phyloP scores from a whole-genome alignment of 2,113 vertebrate species.

The Poecile atricapillus region DNA sequence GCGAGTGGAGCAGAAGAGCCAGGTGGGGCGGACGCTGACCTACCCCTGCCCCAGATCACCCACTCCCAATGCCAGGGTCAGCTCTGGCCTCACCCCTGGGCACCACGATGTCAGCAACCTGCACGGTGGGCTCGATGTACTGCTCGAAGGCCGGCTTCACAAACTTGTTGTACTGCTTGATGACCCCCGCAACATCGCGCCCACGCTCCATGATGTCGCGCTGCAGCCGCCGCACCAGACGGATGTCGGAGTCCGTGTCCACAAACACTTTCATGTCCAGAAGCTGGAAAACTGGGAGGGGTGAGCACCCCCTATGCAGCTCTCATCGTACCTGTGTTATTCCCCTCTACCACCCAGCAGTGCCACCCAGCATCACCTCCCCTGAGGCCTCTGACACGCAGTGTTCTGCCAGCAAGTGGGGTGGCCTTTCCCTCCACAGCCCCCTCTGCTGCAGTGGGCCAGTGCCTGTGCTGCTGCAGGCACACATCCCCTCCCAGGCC shows the following conservation, averaged over 20 bases:
- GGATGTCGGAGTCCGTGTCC: slow-evolving; percentile 90
- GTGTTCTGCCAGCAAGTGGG: rapidly evolving
- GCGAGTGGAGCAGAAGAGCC: not conserved
- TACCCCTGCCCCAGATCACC: not conserved
- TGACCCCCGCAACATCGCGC: slow-evolving; percentile 82
- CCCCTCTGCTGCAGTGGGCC: not conserved
- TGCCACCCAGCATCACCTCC: rapidly evolving
- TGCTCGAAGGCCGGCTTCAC: slow-evolving; percentile 90
- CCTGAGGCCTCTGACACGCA: rapidly evolving
- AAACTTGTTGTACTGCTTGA: slow-evolving; percentile 91
- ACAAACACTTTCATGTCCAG: slow-evolving; percentile 95
- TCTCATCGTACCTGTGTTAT: rapidly evolving
- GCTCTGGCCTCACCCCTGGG: slow-evolving; percentile 78
- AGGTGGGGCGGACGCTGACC: rapidly evolving
- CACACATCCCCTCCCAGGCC: rapidly evolving
- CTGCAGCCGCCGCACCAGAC: slow-evolving; percentile 85
- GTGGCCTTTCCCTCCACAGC: not conserved
- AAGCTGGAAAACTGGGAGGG: slow-evolving; percentile 70
- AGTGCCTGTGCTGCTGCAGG: not conserved
- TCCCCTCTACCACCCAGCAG: rapidly evolving
- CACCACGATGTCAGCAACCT: slow-evolving; percentile 89
- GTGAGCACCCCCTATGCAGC: slow-evolving; percentile 5
- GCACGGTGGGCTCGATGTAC: slow-evolving; percentile 90
- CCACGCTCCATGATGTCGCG: slow-evolving; percentile 85
- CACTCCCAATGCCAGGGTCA: rapidly evolving